Evolutionary conservation across 2,113 vertebrate species (phyloP).

Genomic region (Toxotes jaculatrix): DNA sequence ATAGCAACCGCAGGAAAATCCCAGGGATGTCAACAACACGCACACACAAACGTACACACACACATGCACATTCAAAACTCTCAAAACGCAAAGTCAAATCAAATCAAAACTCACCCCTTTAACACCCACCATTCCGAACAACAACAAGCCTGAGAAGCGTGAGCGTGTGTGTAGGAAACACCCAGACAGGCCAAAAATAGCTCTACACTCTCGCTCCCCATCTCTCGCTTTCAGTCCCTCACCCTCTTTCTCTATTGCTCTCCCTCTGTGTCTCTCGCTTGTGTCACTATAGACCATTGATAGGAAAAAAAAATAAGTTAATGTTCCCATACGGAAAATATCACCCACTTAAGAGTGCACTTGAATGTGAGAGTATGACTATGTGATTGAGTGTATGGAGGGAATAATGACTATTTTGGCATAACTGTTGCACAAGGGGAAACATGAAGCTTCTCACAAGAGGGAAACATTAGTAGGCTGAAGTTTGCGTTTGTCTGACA

Average conservation of each 20-base stretch:
- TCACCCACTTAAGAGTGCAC: conserved; percentile 48
- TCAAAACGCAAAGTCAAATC: conserved; percentile 50
- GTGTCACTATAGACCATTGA: conserved; percentile 44
- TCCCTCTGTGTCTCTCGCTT: conserved; percentile 31
- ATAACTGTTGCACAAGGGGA: conserved; percentile 50
- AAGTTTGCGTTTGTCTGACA: conserved; percentile 26
- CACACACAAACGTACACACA: conserved; percentile 1
- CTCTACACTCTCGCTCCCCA: conserved; percentile 43
- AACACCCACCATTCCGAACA: conserved; percentile 75
- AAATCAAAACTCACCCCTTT: conserved; percentile 64
- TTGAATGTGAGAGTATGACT: conserved; percentile 52
- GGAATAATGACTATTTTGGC: conserved; percentile 49
- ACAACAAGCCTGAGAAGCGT: conserved; percentile 69
- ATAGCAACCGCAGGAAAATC: conserved; percentile 73
- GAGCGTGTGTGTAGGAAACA: conserved; percentile 74
- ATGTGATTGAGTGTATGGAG: conserved; percentile 44
- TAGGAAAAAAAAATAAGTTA: conserved; percentile 48
- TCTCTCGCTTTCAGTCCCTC: conserved; percentile 68
- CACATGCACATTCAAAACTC: conserved; percentile 10
- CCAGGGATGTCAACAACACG: conserved; percentile 36
- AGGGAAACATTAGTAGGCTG: conserved; percentile 45
- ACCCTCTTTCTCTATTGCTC: conserved; percentile 11
- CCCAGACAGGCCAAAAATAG: conserved; percentile 77
- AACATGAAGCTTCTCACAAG: conserved; percentile 38
- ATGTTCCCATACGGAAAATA: conserved; percentile 68